phyloP scores from a whole-genome alignment of 2,113 vertebrate genomes.

The Octodon degus region DNA sequence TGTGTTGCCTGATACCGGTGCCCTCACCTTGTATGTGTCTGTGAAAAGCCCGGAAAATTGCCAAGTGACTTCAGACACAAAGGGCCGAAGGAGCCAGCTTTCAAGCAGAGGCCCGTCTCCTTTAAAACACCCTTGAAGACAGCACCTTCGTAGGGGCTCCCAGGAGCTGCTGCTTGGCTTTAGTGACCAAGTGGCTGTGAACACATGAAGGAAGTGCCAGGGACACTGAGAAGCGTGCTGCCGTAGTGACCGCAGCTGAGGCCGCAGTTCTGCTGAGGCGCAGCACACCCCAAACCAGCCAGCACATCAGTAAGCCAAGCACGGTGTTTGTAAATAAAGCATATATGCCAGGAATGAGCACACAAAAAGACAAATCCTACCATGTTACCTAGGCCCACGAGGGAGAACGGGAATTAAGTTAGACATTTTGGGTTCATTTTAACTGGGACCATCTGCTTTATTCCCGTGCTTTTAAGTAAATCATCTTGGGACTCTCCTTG shows the following conservation, averaged over 20 bases:
- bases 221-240: accelerated
- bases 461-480: background rate
- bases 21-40: background rate
- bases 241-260: too few species aligned
- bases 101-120: background rate
- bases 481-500: background rate
- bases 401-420: background rate
- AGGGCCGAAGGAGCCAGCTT: background rate
- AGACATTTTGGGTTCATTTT: constrained; percentile 40
- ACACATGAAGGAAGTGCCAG: background rate
- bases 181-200: background rate
- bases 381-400: background rate
- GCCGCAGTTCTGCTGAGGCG: too few species aligned
- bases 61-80: background rate
- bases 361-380: background rate
- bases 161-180: background rate
- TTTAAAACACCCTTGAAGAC: background rate
- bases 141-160: accelerated
- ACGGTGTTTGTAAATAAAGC: background rate
- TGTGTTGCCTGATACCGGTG: background rate
- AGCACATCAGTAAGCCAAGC: background rate
- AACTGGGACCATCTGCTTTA: constrained; percentile 34
- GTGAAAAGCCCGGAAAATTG: constrained; percentile 16
- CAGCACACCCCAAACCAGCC: background rate
- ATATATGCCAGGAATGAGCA: background rate